Base-by-base conservation (phyloP, 2,888 invertebrate genomes). In the Carcina quercana region DNA sequence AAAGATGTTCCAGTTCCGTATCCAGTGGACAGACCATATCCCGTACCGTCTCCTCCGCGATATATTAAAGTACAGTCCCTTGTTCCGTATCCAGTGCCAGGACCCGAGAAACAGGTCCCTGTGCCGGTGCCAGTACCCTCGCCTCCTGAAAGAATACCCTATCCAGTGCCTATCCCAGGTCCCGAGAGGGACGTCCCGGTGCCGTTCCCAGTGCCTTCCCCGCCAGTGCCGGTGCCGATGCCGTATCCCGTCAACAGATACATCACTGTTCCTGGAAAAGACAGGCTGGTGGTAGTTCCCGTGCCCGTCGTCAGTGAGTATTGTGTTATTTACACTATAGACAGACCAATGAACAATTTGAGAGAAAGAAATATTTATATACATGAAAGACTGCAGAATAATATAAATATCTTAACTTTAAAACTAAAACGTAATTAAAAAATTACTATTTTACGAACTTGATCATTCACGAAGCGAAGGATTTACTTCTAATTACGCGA, bases 181-280 rank as follows among this genome's bases (percentile, higher is more conserved):
- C 58, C 58, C 3, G 45, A 43, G 5, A 50, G 40, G 3, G 42
- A 57, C 12, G 40, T 61, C 1, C 50, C 57, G 1, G 45, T 57
- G 3, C 59, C 66, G 0, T 37, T 63, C 1, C 65, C 65, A 0
- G 51, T 67, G 1, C 65, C 66, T 5, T 70, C 71, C 2, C 62
- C 64, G 2, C 60, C 63, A 0, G 21, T 61, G 11, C 50, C 40
- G n/a, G 43, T 61, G 11, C 50, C 40, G n/a, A 43, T 76, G 1
- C 69, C 65, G 0, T 50, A 56, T 20, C 59, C 67, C 3, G 63
- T 73, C 3, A 58, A 57, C 37, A 50, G 45, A 26, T 73, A 68
- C 47, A 63, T 72, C 31, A 31, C 60, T 3, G 26, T 73, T 2
- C 73, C 66, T 17, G 74, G 73, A 13, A 48, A 35, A 25, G 61